These are phyloP conservation scores for Hyperopisus bebe DNA, from an alignment of 2,113 vertebrate species.

Conservation along the genomic window DNA sequence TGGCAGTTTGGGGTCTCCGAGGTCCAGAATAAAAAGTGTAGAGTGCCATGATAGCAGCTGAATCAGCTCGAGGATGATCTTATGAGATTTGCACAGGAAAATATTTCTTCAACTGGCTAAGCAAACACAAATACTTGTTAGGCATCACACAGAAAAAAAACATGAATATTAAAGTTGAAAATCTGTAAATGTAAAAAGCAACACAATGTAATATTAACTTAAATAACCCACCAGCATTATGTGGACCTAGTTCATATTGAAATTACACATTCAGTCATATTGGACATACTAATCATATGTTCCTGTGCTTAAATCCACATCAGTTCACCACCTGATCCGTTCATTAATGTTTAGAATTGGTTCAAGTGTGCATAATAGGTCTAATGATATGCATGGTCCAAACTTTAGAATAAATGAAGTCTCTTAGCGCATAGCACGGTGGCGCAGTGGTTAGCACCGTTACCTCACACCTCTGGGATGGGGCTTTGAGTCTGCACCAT, in stretches of 20 bases:
- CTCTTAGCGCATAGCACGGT: background rate
- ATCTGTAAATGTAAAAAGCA: background rate
- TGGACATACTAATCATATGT: background rate
- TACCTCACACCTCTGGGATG: background rate
- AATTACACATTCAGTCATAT: background rate
- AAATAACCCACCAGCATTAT: background rate
- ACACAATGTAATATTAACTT: background rate
- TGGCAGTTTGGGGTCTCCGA: constrained; percentile 67
- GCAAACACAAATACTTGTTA: constrained; percentile 51
- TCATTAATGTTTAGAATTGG: background rate
- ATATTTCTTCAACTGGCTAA: constrained; percentile 51
- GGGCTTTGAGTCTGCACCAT: background rate
- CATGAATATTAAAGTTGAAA: background rate
- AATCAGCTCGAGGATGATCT: constrained; percentile 55
- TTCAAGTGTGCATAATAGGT: background rate
- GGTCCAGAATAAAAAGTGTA: constrained; percentile 63
- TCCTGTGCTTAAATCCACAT: background rate
- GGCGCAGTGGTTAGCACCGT: background rate
- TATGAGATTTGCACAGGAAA: constrained; percentile 53
- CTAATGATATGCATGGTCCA: background rate
- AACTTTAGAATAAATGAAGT: background rate
- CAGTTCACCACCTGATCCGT: background rate
- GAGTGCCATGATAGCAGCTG: constrained; percentile 59
- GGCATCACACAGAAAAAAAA: constrained; percentile 32
- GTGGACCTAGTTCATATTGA: background rate